Evolutionary conservation across 2,113 vertebrate species (phyloP).

Genomic region (Synodontis membranacea): DNA sequence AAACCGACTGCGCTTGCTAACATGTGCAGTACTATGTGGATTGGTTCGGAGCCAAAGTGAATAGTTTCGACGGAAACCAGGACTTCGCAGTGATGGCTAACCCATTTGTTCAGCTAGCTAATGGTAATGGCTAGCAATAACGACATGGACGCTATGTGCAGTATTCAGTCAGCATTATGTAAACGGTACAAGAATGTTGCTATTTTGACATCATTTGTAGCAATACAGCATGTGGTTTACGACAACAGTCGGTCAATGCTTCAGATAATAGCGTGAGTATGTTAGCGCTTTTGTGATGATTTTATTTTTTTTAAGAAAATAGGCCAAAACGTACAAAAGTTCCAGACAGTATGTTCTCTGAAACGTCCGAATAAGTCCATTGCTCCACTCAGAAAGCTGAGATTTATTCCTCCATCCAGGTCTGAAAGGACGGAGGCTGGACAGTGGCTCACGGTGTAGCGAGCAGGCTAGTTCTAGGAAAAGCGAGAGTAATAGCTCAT

Average conservation of each 20-base stretch:
- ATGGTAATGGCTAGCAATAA: neutral
- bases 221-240: neutral
- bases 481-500: slow-evolving; percentile 13
- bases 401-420: neutral
- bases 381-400: neutral
- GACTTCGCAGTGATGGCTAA: neutral
- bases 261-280: too few species aligned
- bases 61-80: neutral
- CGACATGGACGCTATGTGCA: too few species aligned
- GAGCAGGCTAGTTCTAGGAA: neutral
- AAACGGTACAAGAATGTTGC: neutral
- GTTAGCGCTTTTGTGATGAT: neutral
- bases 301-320: too few species aligned
- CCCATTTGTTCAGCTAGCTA: neutral
- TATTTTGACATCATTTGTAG: neutral
- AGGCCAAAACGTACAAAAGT: neutral
- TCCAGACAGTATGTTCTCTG: neutral
- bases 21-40: neutral
- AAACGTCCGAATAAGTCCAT: neutral
- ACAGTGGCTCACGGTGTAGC: neutral
- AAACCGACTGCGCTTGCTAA: neutral
- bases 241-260: neutral
- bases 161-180: neutral
- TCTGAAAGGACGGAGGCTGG: neutral
- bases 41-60: neutral